A percentile compares a stretch with the other conserved stretches of the same genome.
Evolutionary conservation across 2,888 invertebrate genomes (phyloP).

Genomic region (Deilephila porcellus): DNA sequence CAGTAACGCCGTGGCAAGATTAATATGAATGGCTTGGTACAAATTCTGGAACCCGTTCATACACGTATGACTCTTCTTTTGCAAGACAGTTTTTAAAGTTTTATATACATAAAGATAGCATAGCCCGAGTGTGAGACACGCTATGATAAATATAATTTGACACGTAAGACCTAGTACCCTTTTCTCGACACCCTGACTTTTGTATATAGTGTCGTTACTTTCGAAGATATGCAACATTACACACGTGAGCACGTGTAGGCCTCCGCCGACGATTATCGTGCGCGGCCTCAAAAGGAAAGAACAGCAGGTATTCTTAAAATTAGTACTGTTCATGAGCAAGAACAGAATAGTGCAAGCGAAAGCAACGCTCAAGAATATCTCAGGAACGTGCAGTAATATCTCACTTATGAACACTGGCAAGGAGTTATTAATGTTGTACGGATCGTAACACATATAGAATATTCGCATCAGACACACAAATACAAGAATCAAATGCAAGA

Average conservation of each 20-base stretch:
- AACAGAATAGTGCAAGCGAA: slow-evolving; percentile 95
- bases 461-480: slow-evolving; percentile 92
- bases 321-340: slow-evolving; percentile 91
- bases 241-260: slow-evolving; percentile 91
- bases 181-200: slow-evolving; percentile 77
- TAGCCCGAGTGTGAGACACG: slow-evolving; percentile 92
- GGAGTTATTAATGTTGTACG: slow-evolving; percentile 94
- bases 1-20: slow-evolving; percentile 93
- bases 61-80: slow-evolving; percentile 91
- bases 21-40: slow-evolving; percentile 94
- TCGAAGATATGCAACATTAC: slow-evolving; percentile 92
- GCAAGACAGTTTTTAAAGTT: slow-evolving; percentile 89
- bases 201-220: slow-evolving; percentile 81
- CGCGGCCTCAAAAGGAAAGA: slow-evolving; percentile 90
- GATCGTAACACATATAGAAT: slow-evolving; percentile 95
- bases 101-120: slow-evolving; percentile 94
- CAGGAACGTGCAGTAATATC: slow-evolving; percentile 92
- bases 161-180: slow-evolving; percentile 90
- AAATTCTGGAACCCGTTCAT: slow-evolving; percentile 92
- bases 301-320: slow-evolving; percentile 89
- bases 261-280: slow-evolving; percentile 91
- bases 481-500: slow-evolving; percentile 92
- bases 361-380: slow-evolving; percentile 94
- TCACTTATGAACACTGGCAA: slow-evolving; percentile 92
- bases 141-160: slow-evolving; percentile 93